phyloP scores from a whole-genome alignment of 2,797 vertebrate species.

The Psittacula echo region DNA sequence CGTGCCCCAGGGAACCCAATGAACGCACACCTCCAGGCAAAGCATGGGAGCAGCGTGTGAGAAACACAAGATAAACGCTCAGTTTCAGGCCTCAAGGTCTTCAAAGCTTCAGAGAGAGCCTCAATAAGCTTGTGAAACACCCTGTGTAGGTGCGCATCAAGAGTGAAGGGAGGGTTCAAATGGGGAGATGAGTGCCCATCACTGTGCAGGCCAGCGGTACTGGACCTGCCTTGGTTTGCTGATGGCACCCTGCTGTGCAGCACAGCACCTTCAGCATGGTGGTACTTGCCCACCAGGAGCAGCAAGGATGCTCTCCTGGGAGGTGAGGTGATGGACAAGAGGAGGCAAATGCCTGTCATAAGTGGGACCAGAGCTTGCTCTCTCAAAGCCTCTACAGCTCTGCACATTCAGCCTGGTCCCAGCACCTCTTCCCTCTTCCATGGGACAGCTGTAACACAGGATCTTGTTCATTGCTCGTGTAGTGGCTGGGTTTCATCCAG shows the following conservation, averaged over 20 bases:
- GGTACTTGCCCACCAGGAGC: rapidly evolving
- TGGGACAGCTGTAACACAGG: rapidly evolving
- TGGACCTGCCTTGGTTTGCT: not conserved
- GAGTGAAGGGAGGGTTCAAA: not conserved
- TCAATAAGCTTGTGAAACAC: not conserved
- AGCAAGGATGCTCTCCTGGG: not conserved
- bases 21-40: not conserved
- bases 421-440: not conserved
- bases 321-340: not conserved
- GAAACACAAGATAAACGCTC: not conserved
- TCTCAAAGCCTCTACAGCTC: not conserved
- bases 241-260: rapidly evolving
- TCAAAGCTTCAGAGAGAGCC: not conserved
- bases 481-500: not conserved
- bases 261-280: not conserved
- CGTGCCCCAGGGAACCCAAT: rapidly evolving
- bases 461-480: not conserved
- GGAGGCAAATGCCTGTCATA: not conserved
- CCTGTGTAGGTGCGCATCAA: not conserved
- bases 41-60: not conserved
- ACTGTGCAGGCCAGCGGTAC: not conserved
- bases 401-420: not conserved
- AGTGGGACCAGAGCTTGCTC: not conserved
- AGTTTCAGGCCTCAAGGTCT: not conserved
- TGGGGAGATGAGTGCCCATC: not conserved